Evolutionary conservation across 1,140 invertebrate genomes (phyloP), one percentile per base, ranked within the genome.

Genomic region (Eumaeus atala): DNA sequence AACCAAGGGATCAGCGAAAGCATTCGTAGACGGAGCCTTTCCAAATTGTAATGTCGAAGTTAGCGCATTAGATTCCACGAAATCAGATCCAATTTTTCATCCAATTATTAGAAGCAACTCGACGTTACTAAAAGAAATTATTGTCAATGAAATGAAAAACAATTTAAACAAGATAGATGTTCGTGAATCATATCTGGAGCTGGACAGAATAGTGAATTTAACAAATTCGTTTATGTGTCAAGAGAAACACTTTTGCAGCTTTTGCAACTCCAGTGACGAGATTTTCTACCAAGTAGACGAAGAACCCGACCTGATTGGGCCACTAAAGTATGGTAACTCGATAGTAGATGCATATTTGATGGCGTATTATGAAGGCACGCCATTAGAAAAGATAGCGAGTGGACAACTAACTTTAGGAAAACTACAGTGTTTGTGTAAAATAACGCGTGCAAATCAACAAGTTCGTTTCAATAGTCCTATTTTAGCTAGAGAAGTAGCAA

Each of bases 311-410:
- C 40, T 83, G 6, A 51, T 57, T 14, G 83, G 83, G 10, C 74
- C 83, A 7, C 59, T 86, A 9, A 57, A 53, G 10, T 60, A 76
- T 9, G 66, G 66, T 3, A 86, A 84, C 57, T 50, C 61, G 0
- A 61, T 76, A 21, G 64, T 83, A 7, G 83, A 86, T 54, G 56
- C 68, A 0, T 86, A 83, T 59, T 42, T 78, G n/a, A 86, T 86
- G 83, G 69, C 73, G 35, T 82, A 71, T 42, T 86, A 83, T 35
- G 73, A 82, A 59, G 80, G 78, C 0, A 62, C 61, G 42, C 58
- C 66, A 0, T 21, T 66, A 35, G 60, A 73, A 54, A 57, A 74
- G 3, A 70, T 84, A 10, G 82, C 74, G 5, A 82, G 80, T 78
- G 77, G 76, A 9, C 59, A 73, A 58, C 64, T 86, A 33, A 59